phyloP scores from a whole-genome alignment of 37 sponge, comb jelly and placozoan genomes.

The Cliona cf. orientalis region DNA sequence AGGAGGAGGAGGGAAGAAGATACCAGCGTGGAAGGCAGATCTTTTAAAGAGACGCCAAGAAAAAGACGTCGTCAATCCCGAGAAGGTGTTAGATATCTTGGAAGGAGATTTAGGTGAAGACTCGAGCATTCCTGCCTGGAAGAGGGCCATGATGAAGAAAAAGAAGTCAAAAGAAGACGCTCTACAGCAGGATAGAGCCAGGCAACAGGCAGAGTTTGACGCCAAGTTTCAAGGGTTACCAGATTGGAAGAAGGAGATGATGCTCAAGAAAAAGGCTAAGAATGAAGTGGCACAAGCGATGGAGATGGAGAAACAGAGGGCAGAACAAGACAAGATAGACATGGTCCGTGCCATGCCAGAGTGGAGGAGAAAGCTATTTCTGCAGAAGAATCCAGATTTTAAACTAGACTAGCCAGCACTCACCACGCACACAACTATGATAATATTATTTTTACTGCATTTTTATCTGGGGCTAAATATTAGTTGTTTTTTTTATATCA shows the following conservation, averaged over 20 bases:
- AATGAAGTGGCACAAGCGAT: constrained; percentile 15
- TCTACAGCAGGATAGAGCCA: neutral
- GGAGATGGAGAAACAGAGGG: constrained; percentile 19
- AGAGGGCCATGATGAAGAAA: constrained; percentile 56
- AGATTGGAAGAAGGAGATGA: constrained; percentile 75
- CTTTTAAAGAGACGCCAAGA: constrained; percentile 57
- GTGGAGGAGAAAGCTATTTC: constrained; percentile 82
- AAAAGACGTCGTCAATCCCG: neutral
- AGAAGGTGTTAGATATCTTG: neutral
- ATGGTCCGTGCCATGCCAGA: constrained; percentile 83
- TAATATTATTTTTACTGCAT: no score
- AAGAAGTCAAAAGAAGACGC: constrained; percentile 11
- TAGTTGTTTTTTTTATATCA: no score
- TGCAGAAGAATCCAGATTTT: constrained; percentile 69
- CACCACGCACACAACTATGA: no score
- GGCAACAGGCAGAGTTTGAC: constrained; percentile 29
- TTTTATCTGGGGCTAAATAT: no score
- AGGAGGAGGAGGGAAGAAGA: no score
- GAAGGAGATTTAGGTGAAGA: neutral
- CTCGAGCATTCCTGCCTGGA: constrained; percentile 76
- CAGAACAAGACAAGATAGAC: constrained; percentile 37
- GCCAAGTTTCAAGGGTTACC: constrained; percentile 43
- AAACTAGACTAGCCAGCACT: no score
- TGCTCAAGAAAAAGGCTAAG: constrained; percentile 59
- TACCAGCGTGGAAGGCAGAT: constrained; percentile 81